Evolutionary conservation across 2,888 invertebrate species (phyloP).

Genomic region (Oligia latruncula): DNA sequence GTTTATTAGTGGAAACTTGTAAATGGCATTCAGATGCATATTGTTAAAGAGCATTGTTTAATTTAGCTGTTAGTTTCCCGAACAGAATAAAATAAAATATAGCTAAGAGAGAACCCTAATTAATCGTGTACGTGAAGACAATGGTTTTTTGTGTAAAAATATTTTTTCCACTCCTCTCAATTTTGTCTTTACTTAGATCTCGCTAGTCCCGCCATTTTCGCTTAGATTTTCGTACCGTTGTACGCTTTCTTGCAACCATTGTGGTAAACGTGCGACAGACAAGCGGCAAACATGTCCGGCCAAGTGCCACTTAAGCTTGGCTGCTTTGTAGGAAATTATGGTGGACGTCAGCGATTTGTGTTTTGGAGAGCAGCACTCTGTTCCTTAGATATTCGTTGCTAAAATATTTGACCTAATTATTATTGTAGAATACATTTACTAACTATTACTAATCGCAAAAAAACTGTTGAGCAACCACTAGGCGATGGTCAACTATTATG

Average conservation of each 20-base stretch:
- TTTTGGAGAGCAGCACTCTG: neutral
- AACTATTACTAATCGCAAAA: neutral
- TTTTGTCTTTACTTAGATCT: neutral
- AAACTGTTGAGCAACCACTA: neutral
- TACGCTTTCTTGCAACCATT: neutral
- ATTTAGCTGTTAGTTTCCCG: too few species aligned
- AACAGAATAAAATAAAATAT: too few species aligned
- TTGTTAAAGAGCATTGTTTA: too few species aligned
- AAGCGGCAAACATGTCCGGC: neutral
- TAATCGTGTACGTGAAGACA: too few species aligned
- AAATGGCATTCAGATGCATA: too few species aligned
- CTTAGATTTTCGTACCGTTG: neutral
- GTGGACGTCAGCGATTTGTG: neutral
- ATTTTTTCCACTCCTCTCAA: neutral
- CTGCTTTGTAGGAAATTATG: neutral
- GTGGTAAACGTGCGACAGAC: neutral
- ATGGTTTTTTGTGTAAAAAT: neutral
- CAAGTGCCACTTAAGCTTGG: too few species aligned
- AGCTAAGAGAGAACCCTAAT: too few species aligned
- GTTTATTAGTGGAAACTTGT: too few species aligned
- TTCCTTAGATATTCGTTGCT: too few species aligned
- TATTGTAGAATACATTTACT: neutral
- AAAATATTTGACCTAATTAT: neutral
- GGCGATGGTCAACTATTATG: neutral
- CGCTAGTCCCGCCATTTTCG: neutral